These are phyloP conservation scores for Crypturellus undulatus DNA, from an alignment of 2,113 vertebrate genomes.

Conservation along the genomic window DNA sequence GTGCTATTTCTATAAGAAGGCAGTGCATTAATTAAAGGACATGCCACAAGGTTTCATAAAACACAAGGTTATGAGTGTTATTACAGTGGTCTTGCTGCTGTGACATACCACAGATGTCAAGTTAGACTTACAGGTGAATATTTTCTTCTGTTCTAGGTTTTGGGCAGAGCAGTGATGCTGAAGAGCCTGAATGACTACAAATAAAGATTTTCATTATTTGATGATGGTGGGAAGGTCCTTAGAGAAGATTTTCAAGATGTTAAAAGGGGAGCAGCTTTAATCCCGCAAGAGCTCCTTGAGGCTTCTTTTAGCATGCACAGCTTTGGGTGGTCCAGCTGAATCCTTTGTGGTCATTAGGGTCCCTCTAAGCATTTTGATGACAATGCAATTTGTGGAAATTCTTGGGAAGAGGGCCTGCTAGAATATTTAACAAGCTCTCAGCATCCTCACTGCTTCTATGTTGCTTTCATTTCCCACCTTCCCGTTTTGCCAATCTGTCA, in stretches of 20 bases:
- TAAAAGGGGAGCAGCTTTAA: slow-evolving; percentile 46
- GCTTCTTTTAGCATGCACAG: slow-evolving; percentile 32
- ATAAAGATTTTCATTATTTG: slow-evolving; percentile 44
- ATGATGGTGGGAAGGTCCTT: slow-evolving; percentile 6
- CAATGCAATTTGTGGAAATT: slow-evolving; percentile 48
- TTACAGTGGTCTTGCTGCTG: not conserved
- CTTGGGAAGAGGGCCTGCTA: not conserved
- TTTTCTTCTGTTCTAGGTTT: slow-evolving; percentile 6
- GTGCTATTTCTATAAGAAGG: not conserved
- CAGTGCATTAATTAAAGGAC: not conserved
- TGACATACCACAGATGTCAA: not conserved
- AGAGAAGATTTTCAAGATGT: slow-evolving; percentile 45
- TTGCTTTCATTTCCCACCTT: not conserved
- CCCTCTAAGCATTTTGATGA: slow-evolving; percentile 42
- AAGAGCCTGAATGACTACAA: slow-evolving; percentile 28
- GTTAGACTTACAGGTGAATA: not conserved
- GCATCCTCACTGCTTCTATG: not conserved
- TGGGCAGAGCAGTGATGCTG: not conserved
- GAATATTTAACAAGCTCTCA: slow-evolving; percentile 35
- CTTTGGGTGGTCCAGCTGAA: slow-evolving; percentile 56
- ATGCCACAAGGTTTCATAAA: not conserved
- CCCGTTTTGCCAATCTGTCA: not conserved
- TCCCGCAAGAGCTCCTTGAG: slow-evolving; percentile 58
- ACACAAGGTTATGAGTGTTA: not conserved
- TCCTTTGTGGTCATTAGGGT: slow-evolving; percentile 40